Conservation (phyloP, 2,797 vertebrate species). For the Champsocephalus gunnari region DNA sequence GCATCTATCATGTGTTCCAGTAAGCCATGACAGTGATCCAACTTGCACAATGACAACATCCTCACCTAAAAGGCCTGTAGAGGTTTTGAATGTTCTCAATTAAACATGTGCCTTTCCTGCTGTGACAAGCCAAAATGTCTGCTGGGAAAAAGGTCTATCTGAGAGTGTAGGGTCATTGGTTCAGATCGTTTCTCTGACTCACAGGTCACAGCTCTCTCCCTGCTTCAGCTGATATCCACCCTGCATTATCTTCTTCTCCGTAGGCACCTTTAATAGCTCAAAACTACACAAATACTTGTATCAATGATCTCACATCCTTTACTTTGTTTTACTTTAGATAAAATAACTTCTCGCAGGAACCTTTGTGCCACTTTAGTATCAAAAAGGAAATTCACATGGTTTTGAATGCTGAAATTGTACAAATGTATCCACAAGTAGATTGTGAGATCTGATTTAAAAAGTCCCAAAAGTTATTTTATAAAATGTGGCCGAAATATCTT, state of each 20-base stretch:
- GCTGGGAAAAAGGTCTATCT: too few species aligned
- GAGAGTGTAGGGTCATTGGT: neutral
- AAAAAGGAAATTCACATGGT: slow-evolving; percentile 4
- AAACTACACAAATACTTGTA: neutral
- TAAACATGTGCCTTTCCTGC: too few species aligned
- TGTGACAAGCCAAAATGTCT: too few species aligned
- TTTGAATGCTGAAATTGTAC: neutral
- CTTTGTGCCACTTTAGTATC: neutral
- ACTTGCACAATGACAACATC: too few species aligned
- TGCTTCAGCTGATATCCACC: slow-evolving; percentile 2
- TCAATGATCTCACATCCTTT: neutral
- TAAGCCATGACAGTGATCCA: too few species aligned
- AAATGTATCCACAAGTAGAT: too few species aligned
- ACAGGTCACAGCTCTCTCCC: neutral
- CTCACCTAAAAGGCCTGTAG: too few species aligned
- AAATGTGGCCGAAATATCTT: slow-evolving; percentile 1
- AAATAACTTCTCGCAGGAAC: neutral
- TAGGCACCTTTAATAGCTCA: neutral
- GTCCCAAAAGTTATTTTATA: neutral
- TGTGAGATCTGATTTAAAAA: neutral
- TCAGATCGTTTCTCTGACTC: neutral
- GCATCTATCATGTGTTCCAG: too few species aligned
- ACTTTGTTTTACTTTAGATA: neutral
- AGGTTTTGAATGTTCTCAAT: too few species aligned
- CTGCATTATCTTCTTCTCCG: neutral